A percentile compares a stretch with the other conserved stretches of the same genome.
Conservation (phyloP, 2,113 vertebrate species). For the Cyrtonyx montezumae region DNA sequence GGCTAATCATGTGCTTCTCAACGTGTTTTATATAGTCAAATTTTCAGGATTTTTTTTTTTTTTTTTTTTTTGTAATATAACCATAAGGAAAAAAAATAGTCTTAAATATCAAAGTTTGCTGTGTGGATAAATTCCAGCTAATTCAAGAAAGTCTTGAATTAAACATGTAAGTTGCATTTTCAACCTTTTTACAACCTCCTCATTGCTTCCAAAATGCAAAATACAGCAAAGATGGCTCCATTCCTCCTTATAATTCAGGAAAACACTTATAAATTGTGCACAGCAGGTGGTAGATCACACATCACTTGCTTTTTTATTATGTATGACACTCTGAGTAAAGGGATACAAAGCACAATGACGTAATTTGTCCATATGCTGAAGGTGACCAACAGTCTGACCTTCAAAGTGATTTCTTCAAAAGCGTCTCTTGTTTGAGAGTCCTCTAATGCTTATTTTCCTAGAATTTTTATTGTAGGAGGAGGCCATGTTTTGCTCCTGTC, state of each 20-base stretch:
- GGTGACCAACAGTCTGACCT: neutral
- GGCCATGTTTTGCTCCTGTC: neutral
- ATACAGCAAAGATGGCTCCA: neutral
- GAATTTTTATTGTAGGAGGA: neutral
- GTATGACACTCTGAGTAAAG: neutral
- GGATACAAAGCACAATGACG: neutral
- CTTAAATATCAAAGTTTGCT: neutral
- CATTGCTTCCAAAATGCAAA: neutral
- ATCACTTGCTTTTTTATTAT: neutral
- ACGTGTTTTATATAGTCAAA: neutral
- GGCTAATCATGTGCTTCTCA: neutral
- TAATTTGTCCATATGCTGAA: neutral
- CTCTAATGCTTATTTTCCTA: neutral
- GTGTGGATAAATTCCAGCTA: neutral
- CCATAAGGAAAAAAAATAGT: no score
- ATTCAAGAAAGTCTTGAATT: neutral
- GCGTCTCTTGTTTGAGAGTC: neutral
- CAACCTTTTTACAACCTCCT: neutral
- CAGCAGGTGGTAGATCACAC: rapidly evolving
- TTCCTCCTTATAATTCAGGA: neutral
- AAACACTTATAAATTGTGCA: neutral
- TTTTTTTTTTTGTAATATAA: neutral
- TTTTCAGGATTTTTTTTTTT: neutral
- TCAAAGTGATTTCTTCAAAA: neutral
- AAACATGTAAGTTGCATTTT: neutral